Conservation (phyloP, 2,888 invertebrate species). For the Callyntrura sp. region DNA sequence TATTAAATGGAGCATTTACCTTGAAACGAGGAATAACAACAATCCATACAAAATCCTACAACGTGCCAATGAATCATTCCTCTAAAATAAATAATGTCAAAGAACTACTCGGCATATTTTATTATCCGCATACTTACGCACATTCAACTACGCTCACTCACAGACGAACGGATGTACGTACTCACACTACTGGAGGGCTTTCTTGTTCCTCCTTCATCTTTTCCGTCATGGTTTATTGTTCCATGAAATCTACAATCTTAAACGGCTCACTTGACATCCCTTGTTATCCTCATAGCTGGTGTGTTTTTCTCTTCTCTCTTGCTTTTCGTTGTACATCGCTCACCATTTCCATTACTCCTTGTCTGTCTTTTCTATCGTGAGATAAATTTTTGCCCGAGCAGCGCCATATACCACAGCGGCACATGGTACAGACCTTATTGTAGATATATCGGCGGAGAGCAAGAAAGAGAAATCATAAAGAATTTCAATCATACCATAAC, state of each 20-base stretch:
- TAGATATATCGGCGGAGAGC: neutral
- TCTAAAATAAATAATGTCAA: conserved; percentile 35
- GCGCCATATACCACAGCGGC: too few species aligned
- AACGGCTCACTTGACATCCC: conserved; percentile 74
- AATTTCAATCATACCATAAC: conserved; percentile 28
- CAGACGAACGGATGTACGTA: too few species aligned
- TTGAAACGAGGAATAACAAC: conserved; percentile 10
- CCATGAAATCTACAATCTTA: conserved; percentile 72
- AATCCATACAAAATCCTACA: conserved; percentile 15
- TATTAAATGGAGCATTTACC: conserved; percentile 46
- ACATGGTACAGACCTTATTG: too few species aligned
- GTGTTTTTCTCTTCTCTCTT: conserved; percentile 5
- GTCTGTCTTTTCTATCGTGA: neutral
- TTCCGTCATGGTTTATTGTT: conserved; percentile 68
- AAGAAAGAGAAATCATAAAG: neutral
- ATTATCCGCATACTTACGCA: too few species aligned
- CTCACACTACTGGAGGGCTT: neutral
- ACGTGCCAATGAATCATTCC: conserved; percentile 37
- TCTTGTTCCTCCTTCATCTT: neutral
- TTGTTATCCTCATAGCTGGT: conserved; percentile 63
- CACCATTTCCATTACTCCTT: conserved; percentile 5
- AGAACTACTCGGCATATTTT: too few species aligned
- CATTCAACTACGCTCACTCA: too few species aligned
- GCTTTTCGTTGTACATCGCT: conserved; percentile 16
- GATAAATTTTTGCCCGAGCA: neutral